Base-by-base conservation (phyloP, 2,888 invertebrate species). In the Prosopocoilus inquinatus region DNA sequence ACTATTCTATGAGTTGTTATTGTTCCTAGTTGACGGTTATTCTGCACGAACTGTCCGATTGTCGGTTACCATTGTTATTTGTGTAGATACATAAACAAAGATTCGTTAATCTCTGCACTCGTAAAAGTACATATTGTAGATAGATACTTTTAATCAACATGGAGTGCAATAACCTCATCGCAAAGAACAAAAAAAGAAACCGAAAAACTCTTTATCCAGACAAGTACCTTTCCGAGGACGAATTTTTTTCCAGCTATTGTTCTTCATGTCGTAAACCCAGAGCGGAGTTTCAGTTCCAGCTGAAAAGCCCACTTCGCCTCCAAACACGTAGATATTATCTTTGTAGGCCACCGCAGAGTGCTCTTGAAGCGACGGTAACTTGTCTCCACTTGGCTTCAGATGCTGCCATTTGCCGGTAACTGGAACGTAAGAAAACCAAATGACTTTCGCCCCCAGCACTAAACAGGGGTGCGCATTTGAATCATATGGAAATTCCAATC, bases 291-390 rank as follows among this genome's bases (percentile, higher is more conserved):
- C 91, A 36, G 85, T 85, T 64, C 85, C 85, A 7, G 84, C 82
- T 28, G 88, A 86, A 74, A 91, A 87, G 53, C 90, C 88, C 9
- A 93, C 85, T 74, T 92, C 91, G 0, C 94, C 94, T 0, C 94
- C 94, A 78, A 94, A 94, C 63, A 94, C 87, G 75, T 91, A 90
- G 58, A 94, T 82, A 63, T 82, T 80, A 67, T 85, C 84, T 70
- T 83, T 86, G 78, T 89, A 86, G 33, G 88, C 84, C n/a, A 92
- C 88, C 50, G 90, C 87, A 8, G 87, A 86, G 80, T 94, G 93
- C 73, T 93, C 93, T 78, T 94, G 93, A 57, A 94, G 82, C 62
- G 88, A 85, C 1, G 91, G 90, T 43, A 92, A 89, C 34, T 83
- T 80, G 61, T 88, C 88, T 0, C 89, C 89, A 44, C 80, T 78